A percentile compares a stretch with the other conserved stretches of the same genome.
phyloP scores from a whole-genome alignment of 2,888 invertebrate species.

The Norana najaformis region DNA sequence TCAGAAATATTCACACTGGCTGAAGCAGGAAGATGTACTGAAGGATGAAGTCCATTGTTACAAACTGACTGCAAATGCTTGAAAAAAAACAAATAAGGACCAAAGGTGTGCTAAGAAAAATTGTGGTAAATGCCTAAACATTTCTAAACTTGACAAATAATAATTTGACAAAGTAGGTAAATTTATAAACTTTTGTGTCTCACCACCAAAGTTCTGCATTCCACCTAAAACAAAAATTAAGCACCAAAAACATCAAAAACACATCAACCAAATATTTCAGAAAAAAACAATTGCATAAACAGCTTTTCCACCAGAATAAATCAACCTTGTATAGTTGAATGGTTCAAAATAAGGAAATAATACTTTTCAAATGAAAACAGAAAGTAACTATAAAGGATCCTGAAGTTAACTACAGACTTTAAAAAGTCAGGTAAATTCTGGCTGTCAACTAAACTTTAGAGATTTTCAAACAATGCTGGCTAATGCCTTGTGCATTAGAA shows the following conservation, averaged over 20 bases:
- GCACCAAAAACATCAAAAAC: background rate
- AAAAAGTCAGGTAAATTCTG: background rate
- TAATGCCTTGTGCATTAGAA: background rate
- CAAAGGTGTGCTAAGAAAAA: background rate
- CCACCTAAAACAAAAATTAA: slow-evolving; percentile 30
- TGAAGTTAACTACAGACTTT: background rate
- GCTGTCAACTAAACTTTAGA: too few relatives aligned
- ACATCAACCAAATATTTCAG: background rate
- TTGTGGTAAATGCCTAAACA: background rate
- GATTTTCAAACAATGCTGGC: background rate
- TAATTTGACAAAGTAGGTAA: background rate
- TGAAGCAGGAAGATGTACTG: background rate
- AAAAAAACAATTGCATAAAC: background rate
- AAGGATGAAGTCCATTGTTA: too few relatives aligned
- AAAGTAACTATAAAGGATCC: background rate
- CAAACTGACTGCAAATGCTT: background rate
- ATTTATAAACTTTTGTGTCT: background rate
- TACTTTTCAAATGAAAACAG: background rate
- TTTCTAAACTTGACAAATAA: background rate
- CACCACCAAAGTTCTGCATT: slow-evolving; percentile 34
- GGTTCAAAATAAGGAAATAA: background rate
- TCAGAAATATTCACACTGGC: background rate
- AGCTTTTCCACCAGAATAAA: background rate
- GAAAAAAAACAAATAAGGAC: background rate
- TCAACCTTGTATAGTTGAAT: too few relatives aligned